Percentiles rank a stretch among this genome's conserved stretches.
Conservation (phyloP, 2,888 invertebrate genomes). For the Trichopria drosophilae region DNA sequence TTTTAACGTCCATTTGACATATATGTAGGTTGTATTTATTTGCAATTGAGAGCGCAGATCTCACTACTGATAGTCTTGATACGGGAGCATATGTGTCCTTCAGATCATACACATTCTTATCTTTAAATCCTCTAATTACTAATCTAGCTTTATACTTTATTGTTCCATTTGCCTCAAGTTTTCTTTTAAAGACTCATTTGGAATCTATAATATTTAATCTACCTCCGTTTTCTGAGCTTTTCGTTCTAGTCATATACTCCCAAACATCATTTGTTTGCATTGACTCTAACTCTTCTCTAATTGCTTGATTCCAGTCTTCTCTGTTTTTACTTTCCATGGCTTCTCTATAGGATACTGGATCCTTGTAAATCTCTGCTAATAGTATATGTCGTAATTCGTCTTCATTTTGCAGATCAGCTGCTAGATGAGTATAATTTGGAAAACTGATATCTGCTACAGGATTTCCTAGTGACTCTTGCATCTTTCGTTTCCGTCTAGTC, state of each 20-base stretch:
- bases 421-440: too few species aligned
- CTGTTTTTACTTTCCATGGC: conserved; percentile 7
- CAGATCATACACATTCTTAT: too few species aligned
- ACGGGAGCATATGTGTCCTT: too few species aligned
- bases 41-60: too few species aligned
- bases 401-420: too few species aligned
- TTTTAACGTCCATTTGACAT: conserved; percentile 26
- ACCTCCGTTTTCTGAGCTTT: too few species aligned
- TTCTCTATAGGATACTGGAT: conserved; percentile 9
- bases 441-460: conserved; percentile 18
- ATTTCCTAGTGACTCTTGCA: too few species aligned
- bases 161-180: conserved; percentile 11
- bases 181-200: conserved; percentile 30
- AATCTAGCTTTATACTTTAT: conserved; percentile 19
- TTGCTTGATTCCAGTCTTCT: conserved; percentile 13
- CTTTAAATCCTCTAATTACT: too few species aligned
- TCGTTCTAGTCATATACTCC: conserved; percentile 1
- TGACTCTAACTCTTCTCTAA: conserved; percentile 19
- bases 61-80: conserved; percentile 16
- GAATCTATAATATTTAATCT: conserved; percentile 27
- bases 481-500: conserved; percentile 19
- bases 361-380: conserved; percentile 3
- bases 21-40: conserved; percentile 10
- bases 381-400: conserved; percentile 8
- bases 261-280: conserved; percentile 25